Evolutionary conservation across 2,888 invertebrate species (phyloP).

Genomic region (Drosophila putrida): DNA sequence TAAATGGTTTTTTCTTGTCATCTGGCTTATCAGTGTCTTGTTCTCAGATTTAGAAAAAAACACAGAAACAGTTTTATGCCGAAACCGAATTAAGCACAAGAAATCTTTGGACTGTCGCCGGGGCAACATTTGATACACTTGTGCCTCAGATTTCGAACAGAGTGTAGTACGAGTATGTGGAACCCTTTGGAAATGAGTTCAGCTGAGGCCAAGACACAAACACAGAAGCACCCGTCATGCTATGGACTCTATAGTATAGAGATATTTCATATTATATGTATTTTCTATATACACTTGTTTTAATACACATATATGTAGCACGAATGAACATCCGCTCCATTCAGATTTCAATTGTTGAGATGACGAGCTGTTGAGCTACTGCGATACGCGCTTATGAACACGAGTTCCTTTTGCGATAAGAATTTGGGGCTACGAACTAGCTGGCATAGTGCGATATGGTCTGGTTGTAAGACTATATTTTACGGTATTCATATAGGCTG

Average conservation of each 20-base stretch:
- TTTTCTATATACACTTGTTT: constrained; percentile 4
- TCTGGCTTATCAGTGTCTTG: constrained; percentile 42
- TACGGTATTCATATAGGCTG: background rate
- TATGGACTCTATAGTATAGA: too few relatives aligned
- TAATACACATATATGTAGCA: constrained; percentile 38
- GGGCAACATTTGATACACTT: constrained; percentile 56
- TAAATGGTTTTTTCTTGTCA: constrained; percentile 1
- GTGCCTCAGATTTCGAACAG: constrained; percentile 35
- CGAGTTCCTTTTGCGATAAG: constrained; percentile 84
- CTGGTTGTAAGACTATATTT: background rate
- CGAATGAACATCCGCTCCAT: constrained; percentile 75
- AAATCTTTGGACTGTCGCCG: constrained; percentile 50
- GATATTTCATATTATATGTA: constrained; percentile 30
- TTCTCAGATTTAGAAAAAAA: constrained; percentile 25
- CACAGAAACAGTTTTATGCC: constrained; percentile 30
- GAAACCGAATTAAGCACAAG: constrained; percentile 36
- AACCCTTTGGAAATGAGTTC: constrained; percentile 76
- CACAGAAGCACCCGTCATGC: constrained; percentile 12
- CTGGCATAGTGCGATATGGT: constrained; percentile 48
- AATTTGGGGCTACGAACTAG: constrained; percentile 83
- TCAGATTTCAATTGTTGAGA: constrained; percentile 68
- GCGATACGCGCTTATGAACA: constrained; percentile 69
- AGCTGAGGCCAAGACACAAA: constrained; percentile 73
- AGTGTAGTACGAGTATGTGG: constrained; percentile 19
- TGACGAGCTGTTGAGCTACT: constrained; percentile 40